These are phyloP conservation scores for Lathronympha strigana DNA, from an alignment of 2,888 invertebrate genomes.

Conservation along the genomic window DNA sequence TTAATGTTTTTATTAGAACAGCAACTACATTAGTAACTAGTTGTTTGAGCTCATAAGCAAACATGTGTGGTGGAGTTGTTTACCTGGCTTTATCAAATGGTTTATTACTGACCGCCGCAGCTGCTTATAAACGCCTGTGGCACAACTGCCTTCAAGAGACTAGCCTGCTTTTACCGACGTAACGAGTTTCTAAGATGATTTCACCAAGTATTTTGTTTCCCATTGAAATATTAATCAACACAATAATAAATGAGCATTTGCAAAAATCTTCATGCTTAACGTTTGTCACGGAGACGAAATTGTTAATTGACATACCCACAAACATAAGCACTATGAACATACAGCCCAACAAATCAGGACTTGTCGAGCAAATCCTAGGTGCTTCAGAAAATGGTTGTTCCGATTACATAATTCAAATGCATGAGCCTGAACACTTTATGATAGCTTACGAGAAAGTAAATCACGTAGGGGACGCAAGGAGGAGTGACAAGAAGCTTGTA, in stretches of 20 bases:
- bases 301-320: conserved; percentile 51
- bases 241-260: conserved; percentile 63
- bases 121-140: not conserved
- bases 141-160: not conserved
- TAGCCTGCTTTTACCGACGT: not conserved
- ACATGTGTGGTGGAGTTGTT: conserved; percentile 13
- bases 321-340: conserved; percentile 55
- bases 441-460: conserved; percentile 66
- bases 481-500: conserved; percentile 75
- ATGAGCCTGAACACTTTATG: conserved; percentile 67
- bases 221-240: conserved; percentile 65
- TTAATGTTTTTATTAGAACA: conserved; percentile 16
- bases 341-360: conserved; percentile 50
- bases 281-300: conserved; percentile 59
- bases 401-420: conserved; percentile 71
- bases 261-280: conserved; percentile 65
- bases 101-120: not conserved
- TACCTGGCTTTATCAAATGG: not conserved
- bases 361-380: conserved; percentile 56
- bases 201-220: conserved; percentile 47
- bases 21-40: conserved; percentile 5
- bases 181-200: conserved; percentile 1
- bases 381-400: conserved; percentile 77
- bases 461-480: conserved; percentile 66
- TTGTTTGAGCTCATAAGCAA: conserved; percentile 16